phyloP scores from a whole-genome alignment of 2,797 vertebrate species.

The Aythya fuligula region DNA sequence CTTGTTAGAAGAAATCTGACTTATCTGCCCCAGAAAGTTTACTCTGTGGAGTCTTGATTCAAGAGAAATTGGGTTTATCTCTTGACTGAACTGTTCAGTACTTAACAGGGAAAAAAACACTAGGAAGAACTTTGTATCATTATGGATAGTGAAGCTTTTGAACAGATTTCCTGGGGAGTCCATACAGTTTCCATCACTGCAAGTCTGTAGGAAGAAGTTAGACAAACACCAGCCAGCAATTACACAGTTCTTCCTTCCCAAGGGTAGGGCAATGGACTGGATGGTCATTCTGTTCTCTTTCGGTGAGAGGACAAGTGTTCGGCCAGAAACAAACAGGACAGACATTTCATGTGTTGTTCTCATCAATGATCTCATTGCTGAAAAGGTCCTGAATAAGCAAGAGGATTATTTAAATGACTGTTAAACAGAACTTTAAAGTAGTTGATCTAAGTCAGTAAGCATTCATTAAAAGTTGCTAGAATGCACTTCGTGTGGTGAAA shows the following conservation, averaged over 20 bases:
- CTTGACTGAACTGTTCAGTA: not conserved
- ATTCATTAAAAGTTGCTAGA: constrained; percentile 42
- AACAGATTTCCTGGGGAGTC: not conserved
- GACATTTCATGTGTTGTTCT: constrained; percentile 48
- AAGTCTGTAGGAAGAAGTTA: not conserved
- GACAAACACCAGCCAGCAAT: not conserved
- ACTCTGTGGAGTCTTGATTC: not conserved
- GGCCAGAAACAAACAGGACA: not conserved
- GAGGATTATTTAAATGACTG: constrained; percentile 41
- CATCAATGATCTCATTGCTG: constrained; percentile 64
- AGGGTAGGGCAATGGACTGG: not conserved
- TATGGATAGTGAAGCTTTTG: not conserved
- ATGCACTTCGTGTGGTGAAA: not conserved
- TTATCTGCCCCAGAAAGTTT: not conserved
- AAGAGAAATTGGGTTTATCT: not conserved
- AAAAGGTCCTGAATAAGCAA: constrained; percentile 35
- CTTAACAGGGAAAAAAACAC: not conserved
- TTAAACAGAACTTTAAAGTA: constrained; percentile 19
- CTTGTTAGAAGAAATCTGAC: not conserved
- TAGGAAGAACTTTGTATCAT: not conserved
- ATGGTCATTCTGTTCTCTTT: not conserved
- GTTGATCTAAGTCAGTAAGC: constrained; percentile 25
- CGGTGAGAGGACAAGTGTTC: not conserved
- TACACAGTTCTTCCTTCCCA: not conserved
- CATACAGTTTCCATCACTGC: not conserved